phyloP scores from a whole-genome alignment of 2,888 invertebrate species.

The Agonopterix heracliana region DNA sequence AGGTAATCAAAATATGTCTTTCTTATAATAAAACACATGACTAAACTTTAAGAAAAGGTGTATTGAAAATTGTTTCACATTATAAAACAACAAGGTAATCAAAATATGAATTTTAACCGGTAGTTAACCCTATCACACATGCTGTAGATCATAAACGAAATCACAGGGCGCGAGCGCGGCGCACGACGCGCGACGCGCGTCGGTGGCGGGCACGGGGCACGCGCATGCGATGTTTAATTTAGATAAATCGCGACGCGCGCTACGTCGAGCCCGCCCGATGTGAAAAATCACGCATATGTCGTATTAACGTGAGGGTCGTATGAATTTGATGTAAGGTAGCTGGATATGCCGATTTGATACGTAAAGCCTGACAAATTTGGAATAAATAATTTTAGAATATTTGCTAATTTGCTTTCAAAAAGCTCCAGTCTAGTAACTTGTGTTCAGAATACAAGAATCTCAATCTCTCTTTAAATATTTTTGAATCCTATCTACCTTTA shows the following conservation, averaged over 20 bases:
- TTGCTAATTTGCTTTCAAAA: too few relatives aligned
- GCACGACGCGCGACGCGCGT: conserved; percentile 33
- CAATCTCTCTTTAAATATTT: too few relatives aligned
- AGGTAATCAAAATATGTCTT: too few relatives aligned
- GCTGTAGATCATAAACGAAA: conserved; percentile 39
- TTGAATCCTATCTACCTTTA: too few relatives aligned
- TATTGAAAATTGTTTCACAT: not conserved
- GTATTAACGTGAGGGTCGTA: conserved; percentile 38
- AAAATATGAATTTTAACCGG: too few relatives aligned
- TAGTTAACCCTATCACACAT: conserved; percentile 20
- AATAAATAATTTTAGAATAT: too few relatives aligned
- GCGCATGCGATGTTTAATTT: conserved; percentile 74
- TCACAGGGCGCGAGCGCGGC: conserved; percentile 33
- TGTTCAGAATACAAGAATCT: too few relatives aligned
- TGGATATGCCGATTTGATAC: too few relatives aligned
- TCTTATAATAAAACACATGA: too few relatives aligned
- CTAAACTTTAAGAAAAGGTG: not conserved
- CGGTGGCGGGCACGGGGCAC: conserved; percentile 33
- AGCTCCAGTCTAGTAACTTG: too few relatives aligned
- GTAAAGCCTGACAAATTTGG: too few relatives aligned
- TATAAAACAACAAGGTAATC: too few relatives aligned
- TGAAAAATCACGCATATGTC: conserved; percentile 73
- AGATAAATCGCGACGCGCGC: conserved; percentile 74
- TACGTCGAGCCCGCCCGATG: conserved; percentile 26
- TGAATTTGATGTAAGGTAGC: not conserved